Evolutionary conservation across 2,797 vertebrate species (phyloP).

Genomic region (Synaphobranchus kaupii): DNA sequence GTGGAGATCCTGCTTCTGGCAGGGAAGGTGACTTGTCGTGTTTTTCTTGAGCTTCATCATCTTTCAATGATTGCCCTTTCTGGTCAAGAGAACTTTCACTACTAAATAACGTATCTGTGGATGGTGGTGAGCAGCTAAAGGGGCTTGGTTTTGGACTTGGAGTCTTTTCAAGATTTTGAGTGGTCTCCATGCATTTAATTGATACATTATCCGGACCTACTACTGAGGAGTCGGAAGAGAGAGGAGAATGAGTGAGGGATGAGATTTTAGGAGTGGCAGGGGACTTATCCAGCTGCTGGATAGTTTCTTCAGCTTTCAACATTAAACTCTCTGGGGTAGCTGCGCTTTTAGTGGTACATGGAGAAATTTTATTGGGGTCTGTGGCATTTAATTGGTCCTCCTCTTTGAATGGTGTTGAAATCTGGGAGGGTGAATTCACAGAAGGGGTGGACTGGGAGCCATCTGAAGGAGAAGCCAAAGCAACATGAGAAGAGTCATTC

Average conservation of each 20-base stretch:
- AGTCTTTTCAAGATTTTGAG: conserved; percentile 35
- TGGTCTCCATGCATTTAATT: conserved; percentile 45
- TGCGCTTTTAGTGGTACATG: conserved; percentile 46
- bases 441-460: conserved; percentile 90
- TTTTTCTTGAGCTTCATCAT: conserved; percentile 49
- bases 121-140: conserved; percentile 18
- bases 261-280: conserved; percentile 63
- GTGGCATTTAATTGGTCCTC: conserved; percentile 61
- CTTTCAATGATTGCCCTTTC: conserved; percentile 45
- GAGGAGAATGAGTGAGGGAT: conserved; percentile 65
- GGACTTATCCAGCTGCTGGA: conserved; percentile 60
- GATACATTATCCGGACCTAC: conserved; percentile 39
- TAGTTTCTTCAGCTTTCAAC: conserved; percentile 30
- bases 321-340: conserved; percentile 33
- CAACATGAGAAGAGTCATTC: conserved; percentile 76
- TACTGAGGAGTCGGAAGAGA: conserved; percentile 61
- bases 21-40: conserved; percentile 59
- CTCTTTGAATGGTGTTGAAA: conserved; percentile 76
- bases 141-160: conserved; percentile 49
- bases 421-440: conserved; percentile 87
- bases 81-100: conserved; percentile 12
- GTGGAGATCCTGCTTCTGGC: conserved; percentile 64
- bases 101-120: conserved; percentile 21
- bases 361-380: conserved; percentile 63
- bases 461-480: conserved; percentile 88